Evolutionary conservation across 2,888 invertebrate genomes (phyloP).

Genomic region (Taenaris catops): DNA sequence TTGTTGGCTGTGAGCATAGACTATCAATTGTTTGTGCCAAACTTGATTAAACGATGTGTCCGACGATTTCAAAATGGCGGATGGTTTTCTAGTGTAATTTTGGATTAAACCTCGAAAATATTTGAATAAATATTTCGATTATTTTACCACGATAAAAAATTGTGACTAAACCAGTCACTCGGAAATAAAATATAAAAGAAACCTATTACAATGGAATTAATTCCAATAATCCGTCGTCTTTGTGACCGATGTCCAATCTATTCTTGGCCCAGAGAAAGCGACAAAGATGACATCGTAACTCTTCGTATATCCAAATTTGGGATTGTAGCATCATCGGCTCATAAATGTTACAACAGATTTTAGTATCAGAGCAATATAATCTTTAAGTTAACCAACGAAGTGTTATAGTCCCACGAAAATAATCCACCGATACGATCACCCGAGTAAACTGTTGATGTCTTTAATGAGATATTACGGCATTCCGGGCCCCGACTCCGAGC

Average conservation of each 20-base stretch:
- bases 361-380: slow-evolving; percentile 17
- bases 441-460: slow-evolving; percentile 42
- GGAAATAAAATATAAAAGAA: too few relatives aligned
- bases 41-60: too few relatives aligned
- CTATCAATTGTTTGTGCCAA: slow-evolving; percentile 11
- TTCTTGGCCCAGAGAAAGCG: slow-evolving; percentile 52
- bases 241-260: slow-evolving; percentile 37
- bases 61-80: too few relatives aligned
- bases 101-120: too few relatives aligned
- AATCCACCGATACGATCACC: slow-evolving; percentile 40
- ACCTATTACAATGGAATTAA: slow-evolving; percentile 25
- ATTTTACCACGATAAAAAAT: slow-evolving; percentile 2
- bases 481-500: slow-evolving; percentile 49
- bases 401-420: slow-evolving; percentile 38
- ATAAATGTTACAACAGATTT: slow-evolving; percentile 21
- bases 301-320: slow-evolving; percentile 64
- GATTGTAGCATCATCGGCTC: slow-evolving; percentile 38
- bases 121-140: too few relatives aligned
- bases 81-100: too few relatives aligned
- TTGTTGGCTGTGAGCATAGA: slow-evolving; percentile 5
- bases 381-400: slow-evolving; percentile 28
- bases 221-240: slow-evolving; percentile 23
- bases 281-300: slow-evolving; percentile 67
- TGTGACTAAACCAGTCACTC: too few relatives aligned
- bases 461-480: slow-evolving; percentile 72